Evolutionary conservation across 1,140 invertebrate genomes (phyloP), one percentile per base, ranked within the genome.

Genomic region (Listronotus oregonensis): DNA sequence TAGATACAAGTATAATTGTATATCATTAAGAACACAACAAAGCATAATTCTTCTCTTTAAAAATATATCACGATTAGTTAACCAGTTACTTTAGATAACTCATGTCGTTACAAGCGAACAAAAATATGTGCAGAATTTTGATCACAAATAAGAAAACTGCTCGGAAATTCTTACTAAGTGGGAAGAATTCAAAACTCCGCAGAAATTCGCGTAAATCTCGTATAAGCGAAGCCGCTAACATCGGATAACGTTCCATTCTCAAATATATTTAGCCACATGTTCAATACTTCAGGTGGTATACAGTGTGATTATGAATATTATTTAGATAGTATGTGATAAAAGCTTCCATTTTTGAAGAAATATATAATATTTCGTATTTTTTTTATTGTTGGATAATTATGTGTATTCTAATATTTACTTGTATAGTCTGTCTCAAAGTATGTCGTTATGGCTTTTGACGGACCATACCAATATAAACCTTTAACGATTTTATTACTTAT

Each of bases 71-170:
- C 34, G 51, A 54, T 54, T 54, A 3, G 21, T 5, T 5, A 27
- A 27, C 21, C 21, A 27, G 21, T 27, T 27, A 27, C 21, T 27
- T 27, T 27, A 27, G 21, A 37, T 14, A 18, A n/a, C 51, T 54
- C 51, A 39, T 54, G 51, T 54, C 51, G 31, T 34, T 54, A 54
- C 27, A 39, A 34, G 51, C 31, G 32, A 43, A 11, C 10, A 21
- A 17, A 59, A 59, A 46, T 61, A 61, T 61, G 58, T n/a, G 37
- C 47, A 61, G 58, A 39, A 61, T 61, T 61, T 61, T 61, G 58
- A 61, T 61, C 58, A 61, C 58, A 61, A 61, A 61, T 50, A 61
- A 61, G 58, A 61, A 61, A 50, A 51, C 46, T 61, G 58, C 58
- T 61, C 47, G 58, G 34, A 51, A 61, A 61, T 61, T 61, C 58